Percentiles rank a stretch among this genome's conserved stretches.
Conservation (phyloP, 2,113 vertebrate species). For the Mungos mungo region DNA sequence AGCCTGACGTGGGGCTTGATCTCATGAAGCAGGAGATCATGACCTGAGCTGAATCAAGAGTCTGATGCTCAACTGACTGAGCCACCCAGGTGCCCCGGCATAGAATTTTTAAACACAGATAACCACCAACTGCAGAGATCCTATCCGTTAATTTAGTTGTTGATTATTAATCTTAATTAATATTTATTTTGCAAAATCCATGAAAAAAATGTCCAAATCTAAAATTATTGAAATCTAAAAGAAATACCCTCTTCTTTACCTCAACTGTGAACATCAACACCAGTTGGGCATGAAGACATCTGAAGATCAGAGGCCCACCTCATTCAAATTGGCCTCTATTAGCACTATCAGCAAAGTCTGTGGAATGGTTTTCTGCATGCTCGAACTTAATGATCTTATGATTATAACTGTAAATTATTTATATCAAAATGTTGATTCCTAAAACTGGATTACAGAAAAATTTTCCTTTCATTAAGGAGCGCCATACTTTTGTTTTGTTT, state of each 20-base stretch:
- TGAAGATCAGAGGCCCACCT: background rate
- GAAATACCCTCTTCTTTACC: background rate
- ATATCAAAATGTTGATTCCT: constrained; percentile 51
- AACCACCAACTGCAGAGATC: background rate
- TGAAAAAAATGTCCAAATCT: background rate
- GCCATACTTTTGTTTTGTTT: background rate
- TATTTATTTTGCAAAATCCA: constrained; percentile 12
- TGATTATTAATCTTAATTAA: background rate
- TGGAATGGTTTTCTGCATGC: constrained; percentile 42
- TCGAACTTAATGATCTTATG: constrained; percentile 42
- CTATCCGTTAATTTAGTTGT: background rate
- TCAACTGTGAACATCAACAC: background rate
- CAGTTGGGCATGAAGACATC: background rate
- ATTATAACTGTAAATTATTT: constrained; percentile 49
- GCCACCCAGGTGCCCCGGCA: background rate
- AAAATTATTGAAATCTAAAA: background rate
- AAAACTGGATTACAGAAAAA: background rate
- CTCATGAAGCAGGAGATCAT: too few species aligned
- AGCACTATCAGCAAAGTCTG: constrained; percentile 23
- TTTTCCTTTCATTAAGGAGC: background rate
- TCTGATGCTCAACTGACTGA: too few species aligned
- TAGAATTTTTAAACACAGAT: background rate
- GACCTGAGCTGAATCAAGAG: too few species aligned
- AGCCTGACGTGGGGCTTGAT: too few species aligned
- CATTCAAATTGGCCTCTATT: background rate